Conservation (phyloP, 1,140 invertebrate species). For the Ceratina japonica region DNA sequence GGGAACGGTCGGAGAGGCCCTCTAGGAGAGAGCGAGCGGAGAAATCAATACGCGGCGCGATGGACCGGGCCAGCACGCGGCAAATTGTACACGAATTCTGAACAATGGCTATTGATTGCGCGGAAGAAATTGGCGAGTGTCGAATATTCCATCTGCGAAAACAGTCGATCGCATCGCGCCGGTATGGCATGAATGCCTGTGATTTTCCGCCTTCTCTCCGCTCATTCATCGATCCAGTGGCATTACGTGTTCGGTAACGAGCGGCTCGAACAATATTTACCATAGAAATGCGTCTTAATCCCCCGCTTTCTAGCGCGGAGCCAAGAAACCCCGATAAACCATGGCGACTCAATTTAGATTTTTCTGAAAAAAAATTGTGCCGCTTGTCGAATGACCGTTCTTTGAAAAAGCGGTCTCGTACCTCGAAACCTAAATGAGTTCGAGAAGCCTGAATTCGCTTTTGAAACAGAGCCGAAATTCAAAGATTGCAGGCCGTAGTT, state of each 20-base stretch:
- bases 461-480: background rate
- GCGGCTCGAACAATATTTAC: too few relatives aligned
- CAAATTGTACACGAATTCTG: conserved; percentile 36
- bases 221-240: background rate
- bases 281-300: too few relatives aligned
- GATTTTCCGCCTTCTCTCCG: background rate
- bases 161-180: conserved; percentile 15
- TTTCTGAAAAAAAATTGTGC: too few relatives aligned
- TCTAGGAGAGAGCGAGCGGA: conserved; percentile 21
- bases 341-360: too few relatives aligned
- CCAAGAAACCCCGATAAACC: too few relatives aligned
- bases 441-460: background rate
- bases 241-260: too few relatives aligned
- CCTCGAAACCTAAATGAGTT: background rate
- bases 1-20: conserved; percentile 9
- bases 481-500: background rate
- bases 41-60: conserved; percentile 39
- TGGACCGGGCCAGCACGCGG: conserved; percentile 14
- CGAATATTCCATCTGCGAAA: conserved; percentile 28
- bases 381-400: too few relatives aligned
- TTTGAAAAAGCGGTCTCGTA: too few relatives aligned
- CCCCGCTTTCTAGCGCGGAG: too few relatives aligned
- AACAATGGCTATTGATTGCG: conserved; percentile 47
- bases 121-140: conserved; percentile 38
- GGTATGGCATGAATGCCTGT: conserved; percentile 1